These are phyloP conservation scores for Enteromius trimaculatus DNA, from an alignment of 2,797 vertebrate species.

Conservation along the genomic window DNA sequence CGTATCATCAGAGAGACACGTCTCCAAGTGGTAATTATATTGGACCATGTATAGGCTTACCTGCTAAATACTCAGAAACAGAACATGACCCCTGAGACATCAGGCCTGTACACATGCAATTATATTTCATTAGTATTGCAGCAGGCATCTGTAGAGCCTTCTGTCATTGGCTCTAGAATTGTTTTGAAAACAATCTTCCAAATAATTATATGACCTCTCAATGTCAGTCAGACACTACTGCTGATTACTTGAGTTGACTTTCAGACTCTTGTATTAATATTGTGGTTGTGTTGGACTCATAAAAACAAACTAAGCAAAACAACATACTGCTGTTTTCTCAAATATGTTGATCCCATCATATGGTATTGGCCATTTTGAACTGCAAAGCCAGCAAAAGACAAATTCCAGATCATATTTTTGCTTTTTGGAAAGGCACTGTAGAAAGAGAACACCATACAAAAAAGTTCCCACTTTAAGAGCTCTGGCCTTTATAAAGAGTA, in stretches of 20 bases:
- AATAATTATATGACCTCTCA: background rate
- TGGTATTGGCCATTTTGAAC: conserved; percentile 5
- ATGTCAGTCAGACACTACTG: background rate
- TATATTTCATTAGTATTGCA: background rate
- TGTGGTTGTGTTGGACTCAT: conserved; percentile 8
- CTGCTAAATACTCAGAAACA: background rate
- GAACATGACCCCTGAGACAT: background rate
- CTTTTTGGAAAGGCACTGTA: background rate
- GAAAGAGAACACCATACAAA: background rate
- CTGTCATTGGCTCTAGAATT: background rate
- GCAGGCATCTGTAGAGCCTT: background rate
- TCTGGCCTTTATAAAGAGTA: background rate
- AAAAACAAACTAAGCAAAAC: conserved; percentile 11
- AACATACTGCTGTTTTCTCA: conserved; percentile 31
- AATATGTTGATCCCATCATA: conserved; percentile 30
- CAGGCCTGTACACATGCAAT: background rate
- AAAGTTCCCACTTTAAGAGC: background rate
- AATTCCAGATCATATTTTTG: background rate
- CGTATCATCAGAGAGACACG: background rate
- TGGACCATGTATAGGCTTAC: background rate
- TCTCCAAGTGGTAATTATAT: background rate
- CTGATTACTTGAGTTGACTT: background rate
- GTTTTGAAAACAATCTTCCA: background rate
- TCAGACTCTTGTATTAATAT: background rate
- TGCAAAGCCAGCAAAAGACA: background rate